Conservation (phyloP, 1,140 invertebrate species). For the Amyelois transitella region DNA sequence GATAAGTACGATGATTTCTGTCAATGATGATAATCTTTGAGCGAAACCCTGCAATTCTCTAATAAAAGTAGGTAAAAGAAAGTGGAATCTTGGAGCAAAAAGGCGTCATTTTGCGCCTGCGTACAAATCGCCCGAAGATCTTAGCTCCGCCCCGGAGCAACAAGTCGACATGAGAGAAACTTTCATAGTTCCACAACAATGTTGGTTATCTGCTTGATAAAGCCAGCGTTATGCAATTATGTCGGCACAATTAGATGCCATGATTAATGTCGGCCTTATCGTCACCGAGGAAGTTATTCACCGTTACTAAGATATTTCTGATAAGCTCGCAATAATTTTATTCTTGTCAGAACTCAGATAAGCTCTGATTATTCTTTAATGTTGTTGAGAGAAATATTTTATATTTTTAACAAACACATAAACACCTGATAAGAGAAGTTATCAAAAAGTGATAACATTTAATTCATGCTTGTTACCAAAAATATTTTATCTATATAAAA, state of each 20-base stretch:
- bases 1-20: neutral
- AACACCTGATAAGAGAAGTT: neutral
- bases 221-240: conserved; percentile 2
- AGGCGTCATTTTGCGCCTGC: conserved; percentile 27
- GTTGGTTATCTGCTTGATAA: conserved; percentile 2
- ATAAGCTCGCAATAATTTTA: neutral
- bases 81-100: conserved; percentile 4
- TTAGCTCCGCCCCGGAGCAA: conserved; percentile 36
- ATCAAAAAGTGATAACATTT: neutral
- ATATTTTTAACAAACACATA: neutral
- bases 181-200: conserved; percentile 5
- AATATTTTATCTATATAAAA: neutral
- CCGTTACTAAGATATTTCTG: neutral
- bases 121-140: conserved; percentile 15
- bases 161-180: conserved; percentile 16
- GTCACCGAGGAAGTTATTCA: conserved; percentile 1
- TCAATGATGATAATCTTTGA: neutral
- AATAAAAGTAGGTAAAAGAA: neutral
- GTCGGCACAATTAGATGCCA: neutral
- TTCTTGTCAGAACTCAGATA: neutral
- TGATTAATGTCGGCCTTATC: conserved; percentile 1
- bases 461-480: neutral
- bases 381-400: neutral
- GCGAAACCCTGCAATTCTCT: neutral
- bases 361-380: neutral